These are phyloP conservation scores for Drosophila kohkoa DNA, from an alignment of 1,140 invertebrate genomes.

Conservation along the genomic window DNA sequence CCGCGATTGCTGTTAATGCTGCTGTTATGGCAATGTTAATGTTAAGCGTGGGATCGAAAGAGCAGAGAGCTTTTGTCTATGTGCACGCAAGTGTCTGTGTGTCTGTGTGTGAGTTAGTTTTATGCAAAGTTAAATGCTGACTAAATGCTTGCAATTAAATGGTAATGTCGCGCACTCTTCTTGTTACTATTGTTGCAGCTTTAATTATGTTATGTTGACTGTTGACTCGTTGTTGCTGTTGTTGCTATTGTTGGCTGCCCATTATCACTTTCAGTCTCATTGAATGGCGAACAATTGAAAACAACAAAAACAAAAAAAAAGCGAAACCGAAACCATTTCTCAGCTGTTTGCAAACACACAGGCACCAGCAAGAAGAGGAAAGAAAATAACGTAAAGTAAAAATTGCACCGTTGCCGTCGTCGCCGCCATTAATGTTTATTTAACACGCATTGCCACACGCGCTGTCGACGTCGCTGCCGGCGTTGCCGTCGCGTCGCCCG, in stretches of 20 bases:
- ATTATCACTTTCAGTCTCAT: conserved; percentile 69
- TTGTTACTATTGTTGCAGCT: conserved; percentile 27
- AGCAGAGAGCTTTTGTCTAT: conserved; percentile 8
- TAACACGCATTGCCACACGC: conserved; percentile 74
- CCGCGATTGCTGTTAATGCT: conserved; percentile 14
- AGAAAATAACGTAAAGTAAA: conserved; percentile 37
- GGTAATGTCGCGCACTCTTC: conserved; percentile 65
- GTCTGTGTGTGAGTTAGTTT: conserved; percentile 50
- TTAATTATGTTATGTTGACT: conserved; percentile 33
- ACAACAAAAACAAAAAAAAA: conserved; percentile 12
- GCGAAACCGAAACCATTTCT: conserved; percentile 65
- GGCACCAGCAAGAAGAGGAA: conserved; percentile 5
- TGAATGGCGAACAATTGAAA: conserved; percentile 64
- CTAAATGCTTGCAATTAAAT: conserved; percentile 81
- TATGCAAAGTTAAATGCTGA: conserved; percentile 79
- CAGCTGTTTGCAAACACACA: conserved; percentile 49
- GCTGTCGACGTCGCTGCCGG: conserved; percentile 32
- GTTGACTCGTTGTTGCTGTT: conserved; percentile 23
- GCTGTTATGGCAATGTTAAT: conserved; percentile 29
- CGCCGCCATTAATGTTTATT: conserved; percentile 73
- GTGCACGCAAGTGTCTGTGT: conserved; percentile 6
- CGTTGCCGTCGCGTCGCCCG: not conserved
- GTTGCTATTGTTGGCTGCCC: conserved; percentile 42
- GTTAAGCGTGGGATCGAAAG: conserved; percentile 17
- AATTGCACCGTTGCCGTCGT: conserved; percentile 56